Base-by-base conservation (phyloP, 2,888 invertebrate species). In the Hydrotaea cyrtoneurina region DNA sequence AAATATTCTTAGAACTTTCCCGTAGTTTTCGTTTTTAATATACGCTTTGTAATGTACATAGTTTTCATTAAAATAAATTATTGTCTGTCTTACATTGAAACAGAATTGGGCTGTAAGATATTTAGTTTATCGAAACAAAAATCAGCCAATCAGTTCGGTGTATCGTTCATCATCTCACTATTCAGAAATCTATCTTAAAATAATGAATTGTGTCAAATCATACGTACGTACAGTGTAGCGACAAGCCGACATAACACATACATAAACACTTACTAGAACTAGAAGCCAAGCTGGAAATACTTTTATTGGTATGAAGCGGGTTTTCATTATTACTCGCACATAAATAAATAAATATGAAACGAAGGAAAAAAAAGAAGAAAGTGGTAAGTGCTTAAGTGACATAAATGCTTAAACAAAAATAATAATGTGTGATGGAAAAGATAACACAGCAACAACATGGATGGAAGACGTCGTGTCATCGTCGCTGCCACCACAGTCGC, bases 351-450 rank as follows among this genome's bases (percentile, higher is more conserved):
- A 69, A 57, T 31, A 75, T 17, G 13, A 36, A 50, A 62, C 13
- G 15, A 23, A 46, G 2, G 55, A 62, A 26, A 13, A 19, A 13
- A 57, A 62, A 62, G 46, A 78, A 78, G 78, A 78, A 78, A 78
- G 78, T 78, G 62, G 72, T 72, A 72, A 78, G 59, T 57, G 46
- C 46, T 59, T 50, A 62, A 78, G 72, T 72, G 72, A 72, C 72
- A 78, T 78, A 72, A 78, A 78, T 64, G 72, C 19, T 72, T 72
- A 15, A 46, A 78, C 11, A 73, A 43, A 73, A 50, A 43, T 17
- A 66, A 66, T 66, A 43, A 17, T 43, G 66, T 66, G 66, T 66
- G 66, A 66, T 66, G 66, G 21, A 55, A 57, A 26, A 15, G 43
- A 43, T 59, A 59, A 74, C 55, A 57, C 39, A 43, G 11, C 57